These are phyloP conservation scores for Tragelaphus oryx DNA, from an alignment of 2,797 vertebrate genomes.

Conservation along the genomic window DNA sequence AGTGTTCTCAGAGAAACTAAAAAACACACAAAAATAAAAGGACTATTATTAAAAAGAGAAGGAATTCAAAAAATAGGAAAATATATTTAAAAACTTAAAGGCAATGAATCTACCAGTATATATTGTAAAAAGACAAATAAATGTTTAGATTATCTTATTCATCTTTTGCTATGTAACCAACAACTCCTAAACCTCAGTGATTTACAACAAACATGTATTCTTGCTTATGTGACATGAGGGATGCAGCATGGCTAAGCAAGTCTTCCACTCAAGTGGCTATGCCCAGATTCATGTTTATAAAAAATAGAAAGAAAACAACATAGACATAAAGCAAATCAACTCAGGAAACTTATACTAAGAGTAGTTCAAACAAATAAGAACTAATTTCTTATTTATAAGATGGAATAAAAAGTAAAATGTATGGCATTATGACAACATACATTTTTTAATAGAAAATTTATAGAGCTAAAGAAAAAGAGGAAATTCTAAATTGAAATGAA, in stretches of 20 bases:
- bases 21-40: neutral
- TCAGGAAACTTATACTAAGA: neutral
- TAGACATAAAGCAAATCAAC: neutral
- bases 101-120: neutral
- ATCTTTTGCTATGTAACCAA: neutral
- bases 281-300: neutral
- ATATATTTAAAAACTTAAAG: neutral
- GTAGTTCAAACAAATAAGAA: neutral
- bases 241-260: neutral
- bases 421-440: neutral
- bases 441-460: neutral
- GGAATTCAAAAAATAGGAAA: neutral
- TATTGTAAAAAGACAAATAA: neutral
- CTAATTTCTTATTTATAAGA: neutral
- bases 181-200: neutral
- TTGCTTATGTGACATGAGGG: neutral
- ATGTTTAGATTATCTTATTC: neutral
- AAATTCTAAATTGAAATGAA: neutral
- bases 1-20: neutral
- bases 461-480: neutral
- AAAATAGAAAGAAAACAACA: constrained; percentile 8
- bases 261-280: neutral
- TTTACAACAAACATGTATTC: neutral
- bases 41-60: neutral
- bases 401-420: neutral